A percentile compares a stretch with the other conserved stretches of the same genome.
Evolutionary conservation across 1,140 invertebrate species (phyloP).

Genomic region (Triops longicaudatus): DNA sequence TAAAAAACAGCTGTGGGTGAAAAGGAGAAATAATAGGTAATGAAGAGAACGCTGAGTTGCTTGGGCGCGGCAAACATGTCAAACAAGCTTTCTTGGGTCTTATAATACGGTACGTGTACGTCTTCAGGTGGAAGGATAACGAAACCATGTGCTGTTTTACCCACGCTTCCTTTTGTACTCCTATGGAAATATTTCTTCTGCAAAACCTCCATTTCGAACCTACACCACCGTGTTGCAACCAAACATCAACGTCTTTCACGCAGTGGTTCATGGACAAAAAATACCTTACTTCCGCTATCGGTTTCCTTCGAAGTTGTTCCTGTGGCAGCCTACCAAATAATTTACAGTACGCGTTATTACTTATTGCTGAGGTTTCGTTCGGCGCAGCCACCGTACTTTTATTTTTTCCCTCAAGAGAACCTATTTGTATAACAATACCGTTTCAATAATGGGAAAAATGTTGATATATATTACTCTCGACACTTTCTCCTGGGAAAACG

Average conservation of each 20-base stretch:
- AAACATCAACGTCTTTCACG: neutral
- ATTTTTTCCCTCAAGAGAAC: too few species aligned
- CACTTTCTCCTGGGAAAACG: neutral
- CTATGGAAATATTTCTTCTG: neutral
- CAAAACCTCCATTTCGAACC: neutral
- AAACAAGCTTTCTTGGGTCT: neutral
- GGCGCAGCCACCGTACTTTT: too few species aligned
- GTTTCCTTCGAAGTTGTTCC: too few species aligned
- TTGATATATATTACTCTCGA: neutral
- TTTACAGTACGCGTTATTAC: too few species aligned
- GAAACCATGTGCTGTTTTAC: conserved; percentile 7
- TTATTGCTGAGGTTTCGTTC: too few species aligned
- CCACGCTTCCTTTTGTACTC: neutral
- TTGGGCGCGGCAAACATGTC: conserved; percentile 4
- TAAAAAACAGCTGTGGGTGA: neutral
- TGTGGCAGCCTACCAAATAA: too few species aligned
- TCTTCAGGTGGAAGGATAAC: neutral
- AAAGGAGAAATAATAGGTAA: neutral
- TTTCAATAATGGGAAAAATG: too few species aligned
- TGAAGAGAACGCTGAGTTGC: neutral
- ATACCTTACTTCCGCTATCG: too few species aligned
- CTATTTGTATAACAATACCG: too few species aligned
- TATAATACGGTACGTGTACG: neutral
- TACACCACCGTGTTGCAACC: neutral
- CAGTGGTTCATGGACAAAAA: too few species aligned